Percentiles rank a stretch among this genome's conserved stretches.
phyloP scores from a whole-genome alignment of 2,888 invertebrate genomes.

The Philhelius pedissequus region DNA sequence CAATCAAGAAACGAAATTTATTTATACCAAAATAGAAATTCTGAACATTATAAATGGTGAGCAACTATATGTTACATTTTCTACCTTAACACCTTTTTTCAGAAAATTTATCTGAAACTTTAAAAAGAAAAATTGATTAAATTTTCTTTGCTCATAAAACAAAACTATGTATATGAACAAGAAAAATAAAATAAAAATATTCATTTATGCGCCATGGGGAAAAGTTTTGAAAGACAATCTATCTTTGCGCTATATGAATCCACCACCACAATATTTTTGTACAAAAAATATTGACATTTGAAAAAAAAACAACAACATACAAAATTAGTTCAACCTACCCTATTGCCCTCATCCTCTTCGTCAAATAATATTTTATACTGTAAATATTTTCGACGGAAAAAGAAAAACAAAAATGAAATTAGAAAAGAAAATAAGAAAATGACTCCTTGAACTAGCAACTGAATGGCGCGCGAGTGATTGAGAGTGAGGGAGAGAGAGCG shows the following conservation, averaged over 20 bases:
- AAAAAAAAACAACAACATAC: constrained; percentile 11
- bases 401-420: constrained; percentile 11
- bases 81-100: too few species aligned
- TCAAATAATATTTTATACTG: constrained; percentile 22
- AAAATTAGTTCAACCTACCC: not conserved
- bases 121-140: not conserved
- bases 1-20: too few species aligned
- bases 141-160: not conserved
- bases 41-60: too few species aligned
- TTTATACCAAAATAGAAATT: too few species aligned
- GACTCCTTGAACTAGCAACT: constrained; percentile 20
- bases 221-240: constrained; percentile 6
- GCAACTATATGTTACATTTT: too few species aligned
- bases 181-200: not conserved
- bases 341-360: not conserved
- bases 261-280: not conserved
- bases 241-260: not conserved
- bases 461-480: not conserved
- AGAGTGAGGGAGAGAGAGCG: constrained; percentile 17
- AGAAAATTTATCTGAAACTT: not conserved
- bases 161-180: too few species aligned
- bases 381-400: constrained; percentile 17
- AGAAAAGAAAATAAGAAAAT: not conserved
- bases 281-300: not conserved
- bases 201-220: not conserved